A percentile compares a stretch with the other conserved stretches of the same genome.
phyloP scores from a whole-genome alignment of 37 sponge, comb jelly and placozoan genomes.

The Bolinopsis microptera region DNA sequence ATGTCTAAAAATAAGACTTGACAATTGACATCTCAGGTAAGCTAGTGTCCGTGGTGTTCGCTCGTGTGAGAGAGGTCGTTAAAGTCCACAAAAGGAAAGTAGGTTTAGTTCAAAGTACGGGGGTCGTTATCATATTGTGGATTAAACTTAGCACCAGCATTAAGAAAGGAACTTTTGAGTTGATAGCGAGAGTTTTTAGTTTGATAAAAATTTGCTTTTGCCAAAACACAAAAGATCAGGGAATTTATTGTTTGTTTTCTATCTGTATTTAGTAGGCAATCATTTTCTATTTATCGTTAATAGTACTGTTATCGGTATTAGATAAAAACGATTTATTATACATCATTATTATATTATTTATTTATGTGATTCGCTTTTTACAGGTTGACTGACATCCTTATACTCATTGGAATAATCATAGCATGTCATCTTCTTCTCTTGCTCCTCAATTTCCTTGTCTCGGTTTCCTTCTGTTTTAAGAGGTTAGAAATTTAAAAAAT shows the following conservation, averaged over 20 bases:
- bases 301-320: no score
- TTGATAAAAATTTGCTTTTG: no score
- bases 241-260: no score
- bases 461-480: neutral
- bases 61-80: neutral
- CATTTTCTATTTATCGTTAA: no score
- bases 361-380: no score
- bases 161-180: neutral
- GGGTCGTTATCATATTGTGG: neutral
- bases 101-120: neutral
- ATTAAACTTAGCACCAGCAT: constrained; percentile 7
- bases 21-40: neutral
- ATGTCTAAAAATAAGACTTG: no score
- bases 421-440: neutral
- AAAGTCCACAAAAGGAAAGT: neutral
- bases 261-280: no score
- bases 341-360: no score
- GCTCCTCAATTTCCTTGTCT: neutral
- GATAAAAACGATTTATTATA: neutral
- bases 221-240: no score
- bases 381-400: neutral
- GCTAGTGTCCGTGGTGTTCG: neutral
- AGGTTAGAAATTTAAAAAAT: no score
- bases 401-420: neutral
- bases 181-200: neutral